A percentile compares a stretch with the other conserved stretches of the same genome.
Conservation (phyloP, 2,888 invertebrate species). For the Rotaria socialis region DNA sequence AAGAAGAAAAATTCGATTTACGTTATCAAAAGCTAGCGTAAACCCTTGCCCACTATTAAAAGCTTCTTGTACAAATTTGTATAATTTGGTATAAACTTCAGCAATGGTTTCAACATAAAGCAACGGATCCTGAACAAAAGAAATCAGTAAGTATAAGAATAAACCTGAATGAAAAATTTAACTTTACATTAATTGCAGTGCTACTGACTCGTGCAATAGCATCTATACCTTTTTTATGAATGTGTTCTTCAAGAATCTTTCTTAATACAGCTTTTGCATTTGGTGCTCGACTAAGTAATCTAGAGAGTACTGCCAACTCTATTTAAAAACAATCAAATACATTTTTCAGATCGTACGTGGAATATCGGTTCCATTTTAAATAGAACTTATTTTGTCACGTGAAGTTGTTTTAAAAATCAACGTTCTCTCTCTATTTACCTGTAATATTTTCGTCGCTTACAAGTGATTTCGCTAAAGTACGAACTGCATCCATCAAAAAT, state of each 20-base stretch:
- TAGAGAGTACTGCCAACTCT: conserved; percentile 91
- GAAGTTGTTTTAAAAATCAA: too few species aligned
- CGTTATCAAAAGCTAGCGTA: conserved; percentile 87
- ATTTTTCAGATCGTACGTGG: not conserved
- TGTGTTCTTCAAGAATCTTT: conserved; percentile 82
- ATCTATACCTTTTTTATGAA: conserved; percentile 71
- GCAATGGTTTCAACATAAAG: conserved; percentile 92
- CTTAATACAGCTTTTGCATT: conserved; percentile 84
- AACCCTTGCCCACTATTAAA: conserved; percentile 96
- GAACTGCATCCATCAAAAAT: conserved; percentile 88
- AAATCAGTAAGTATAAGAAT: conserved; percentile 2
- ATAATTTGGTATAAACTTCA: conserved; percentile 94
- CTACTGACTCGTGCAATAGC: conserved; percentile 91
- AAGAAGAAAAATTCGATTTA: conserved; percentile 48
- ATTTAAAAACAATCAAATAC: conserved; percentile 41
- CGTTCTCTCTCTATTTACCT: conserved; percentile 51
- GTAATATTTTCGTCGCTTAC: conserved; percentile 87
- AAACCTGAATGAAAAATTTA: not conserved
- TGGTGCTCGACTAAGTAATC: conserved; percentile 80
- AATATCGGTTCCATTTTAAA: too few species aligned
- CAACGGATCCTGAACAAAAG: conserved; percentile 78
- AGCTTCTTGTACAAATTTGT: conserved; percentile 82
- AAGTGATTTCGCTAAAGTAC: conserved; percentile 82
- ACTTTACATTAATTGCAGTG: conserved; percentile 74
- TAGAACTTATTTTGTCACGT: too few species aligned